Conservation (phyloP, 2,888 invertebrate genomes). For the Phasia obesa region DNA sequence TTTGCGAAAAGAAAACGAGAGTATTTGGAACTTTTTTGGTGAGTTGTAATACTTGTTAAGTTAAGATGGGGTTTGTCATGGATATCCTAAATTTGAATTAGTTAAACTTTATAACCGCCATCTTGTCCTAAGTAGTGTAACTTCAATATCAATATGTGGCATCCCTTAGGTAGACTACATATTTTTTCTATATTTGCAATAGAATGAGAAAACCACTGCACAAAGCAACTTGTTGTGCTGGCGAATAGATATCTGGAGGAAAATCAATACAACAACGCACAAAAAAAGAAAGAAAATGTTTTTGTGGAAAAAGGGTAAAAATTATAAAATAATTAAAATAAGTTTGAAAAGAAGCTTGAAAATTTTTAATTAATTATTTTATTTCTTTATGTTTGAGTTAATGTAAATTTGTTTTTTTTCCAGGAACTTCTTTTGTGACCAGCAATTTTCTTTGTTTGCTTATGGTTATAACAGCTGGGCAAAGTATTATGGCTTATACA, state of each 20-base stretch:
- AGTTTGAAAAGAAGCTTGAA: background rate
- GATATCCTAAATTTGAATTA: too few species aligned
- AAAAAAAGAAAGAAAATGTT: conserved; percentile 28
- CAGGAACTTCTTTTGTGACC: conserved; percentile 41
- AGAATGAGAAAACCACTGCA: conserved; percentile 2
- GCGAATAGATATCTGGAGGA: conserved; percentile 54
- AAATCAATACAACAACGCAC: conserved; percentile 65
- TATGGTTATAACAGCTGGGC: conserved; percentile 61
- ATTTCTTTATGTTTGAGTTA: background rate
- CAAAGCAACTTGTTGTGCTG: conserved; percentile 65
- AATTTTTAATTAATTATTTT: background rate
- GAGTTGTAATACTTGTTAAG: too few species aligned
- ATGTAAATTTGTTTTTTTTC: background rate
- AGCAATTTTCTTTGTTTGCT: conserved; percentile 43
- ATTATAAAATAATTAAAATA: background rate
- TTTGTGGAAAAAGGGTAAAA: conserved; percentile 38
- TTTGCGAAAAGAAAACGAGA: background rate
- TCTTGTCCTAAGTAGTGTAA: background rate
- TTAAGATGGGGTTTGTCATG: too few species aligned
- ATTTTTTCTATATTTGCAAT: background rate
- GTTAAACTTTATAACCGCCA: background rate
- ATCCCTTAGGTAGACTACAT: conserved; percentile 42
- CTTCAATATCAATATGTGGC: background rate
- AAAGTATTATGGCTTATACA: conserved; percentile 46
- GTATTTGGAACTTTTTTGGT: too few species aligned